These are phyloP conservation scores for Meloidogyne floridensis DNA, from an alignment of 1,140 invertebrate species.

Conservation along the genomic window DNA sequence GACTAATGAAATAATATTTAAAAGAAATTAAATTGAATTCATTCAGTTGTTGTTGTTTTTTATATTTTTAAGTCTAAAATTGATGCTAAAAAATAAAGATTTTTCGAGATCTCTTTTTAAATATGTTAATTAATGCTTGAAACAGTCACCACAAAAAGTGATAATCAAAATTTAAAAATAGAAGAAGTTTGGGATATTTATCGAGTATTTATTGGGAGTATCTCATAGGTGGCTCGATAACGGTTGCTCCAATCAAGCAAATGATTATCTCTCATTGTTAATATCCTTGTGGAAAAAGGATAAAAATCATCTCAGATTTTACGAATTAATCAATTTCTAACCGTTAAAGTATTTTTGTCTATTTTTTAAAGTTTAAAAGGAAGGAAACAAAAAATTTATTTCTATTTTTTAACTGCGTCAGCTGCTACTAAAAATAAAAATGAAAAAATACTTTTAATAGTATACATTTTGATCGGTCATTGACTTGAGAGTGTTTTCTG, in stretches of 20 bases:
- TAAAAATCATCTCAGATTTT: not conserved
- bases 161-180: no score
- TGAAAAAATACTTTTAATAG: not conserved
- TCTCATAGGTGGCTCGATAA: no score
- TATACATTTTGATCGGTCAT: not conserved
- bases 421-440: not conserved
- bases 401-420: not conserved
- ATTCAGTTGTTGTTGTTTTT: not conserved
- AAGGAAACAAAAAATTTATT: not conserved
- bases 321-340: not conserved
- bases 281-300: no score
- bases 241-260: no score
- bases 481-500: not conserved
- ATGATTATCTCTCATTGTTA: no score
- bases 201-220: no score
- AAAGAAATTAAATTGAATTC: constrained; percentile 4
- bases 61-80: no score
- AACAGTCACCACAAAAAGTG: no score
- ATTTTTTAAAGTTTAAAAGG: not conserved
- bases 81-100: no score
- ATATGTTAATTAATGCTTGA: no score
- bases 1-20: not conserved
- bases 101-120: no score
- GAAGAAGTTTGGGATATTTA: no score
- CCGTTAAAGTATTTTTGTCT: not conserved